These are phyloP conservation scores for Delphinus delphis DNA, from an alignment of 2,113 vertebrate species.

Conservation along the genomic window DNA sequence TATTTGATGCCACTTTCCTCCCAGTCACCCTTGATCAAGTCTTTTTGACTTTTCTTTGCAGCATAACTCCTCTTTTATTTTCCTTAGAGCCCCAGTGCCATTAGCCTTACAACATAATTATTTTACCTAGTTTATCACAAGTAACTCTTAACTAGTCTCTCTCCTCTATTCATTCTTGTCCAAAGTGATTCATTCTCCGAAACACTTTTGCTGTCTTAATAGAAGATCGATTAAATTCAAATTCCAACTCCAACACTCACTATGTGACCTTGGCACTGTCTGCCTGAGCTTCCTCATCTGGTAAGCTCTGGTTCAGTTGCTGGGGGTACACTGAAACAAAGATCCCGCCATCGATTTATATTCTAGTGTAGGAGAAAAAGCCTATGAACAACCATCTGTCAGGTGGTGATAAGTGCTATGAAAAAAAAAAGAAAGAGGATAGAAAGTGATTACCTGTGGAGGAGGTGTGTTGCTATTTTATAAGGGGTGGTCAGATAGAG, in stretches of 20 bases:
- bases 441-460: not conserved
- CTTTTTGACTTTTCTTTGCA: not conserved
- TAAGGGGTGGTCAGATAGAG: not conserved
- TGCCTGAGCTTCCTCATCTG: not conserved
- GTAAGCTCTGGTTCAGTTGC: not conserved
- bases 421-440: not conserved
- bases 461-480: not conserved
- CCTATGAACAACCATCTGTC: not conserved
- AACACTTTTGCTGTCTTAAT: not conserved
- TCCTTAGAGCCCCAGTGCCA: not conserved
- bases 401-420: not conserved
- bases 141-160: not conserved
- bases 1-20: not conserved
- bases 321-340: not conserved
- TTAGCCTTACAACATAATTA: not conserved
- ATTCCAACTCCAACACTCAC: conserved; percentile 30
- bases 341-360: not conserved
- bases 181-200: no score
- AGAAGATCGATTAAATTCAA: not conserved
- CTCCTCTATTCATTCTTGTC: no score
- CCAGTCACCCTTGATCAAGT: not conserved
- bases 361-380: not conserved
- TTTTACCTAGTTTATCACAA: not conserved
- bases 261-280: not conserved
- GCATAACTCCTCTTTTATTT: not conserved